phyloP scores from a whole-genome alignment of 1,140 invertebrate genomes.

The Drosophila sproati region DNA sequence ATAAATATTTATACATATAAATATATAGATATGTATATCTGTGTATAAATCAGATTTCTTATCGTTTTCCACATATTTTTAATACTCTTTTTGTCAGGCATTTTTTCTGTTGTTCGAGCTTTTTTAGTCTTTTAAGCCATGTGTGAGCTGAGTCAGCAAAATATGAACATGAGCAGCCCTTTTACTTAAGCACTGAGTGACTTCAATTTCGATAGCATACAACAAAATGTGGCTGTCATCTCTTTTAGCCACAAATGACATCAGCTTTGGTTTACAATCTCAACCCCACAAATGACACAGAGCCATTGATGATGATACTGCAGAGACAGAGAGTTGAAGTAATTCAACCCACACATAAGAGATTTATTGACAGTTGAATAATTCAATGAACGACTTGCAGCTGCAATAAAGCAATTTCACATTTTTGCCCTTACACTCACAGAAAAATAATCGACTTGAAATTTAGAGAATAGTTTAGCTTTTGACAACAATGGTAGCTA shows the following conservation, averaged over 20 bases:
- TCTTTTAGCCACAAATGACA: slow-evolving; percentile 65
- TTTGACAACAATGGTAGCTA: too few relatives aligned
- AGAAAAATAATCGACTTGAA: too few relatives aligned
- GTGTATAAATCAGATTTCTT: background rate
- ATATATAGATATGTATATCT: background rate
- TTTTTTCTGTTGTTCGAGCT: slow-evolving; percentile 14
- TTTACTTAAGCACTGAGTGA: slow-evolving; percentile 22
- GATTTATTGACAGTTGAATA: slow-evolving; percentile 13
- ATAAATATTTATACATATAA: background rate
- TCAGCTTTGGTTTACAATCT: slow-evolving; percentile 47
- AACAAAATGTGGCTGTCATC: slow-evolving; percentile 69
- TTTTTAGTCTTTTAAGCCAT: slow-evolving; percentile 57
- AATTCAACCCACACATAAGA: background rate
- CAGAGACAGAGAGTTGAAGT: slow-evolving; percentile 3
- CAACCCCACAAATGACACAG: slow-evolving; percentile 24
- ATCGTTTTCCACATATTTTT: background rate
- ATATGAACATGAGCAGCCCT: slow-evolving; percentile 38
- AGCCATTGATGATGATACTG: slow-evolving; percentile 16
- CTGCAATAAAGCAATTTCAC: slow-evolving; percentile 5
- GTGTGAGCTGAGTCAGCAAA: slow-evolving; percentile 62
- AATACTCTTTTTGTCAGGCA: background rate
- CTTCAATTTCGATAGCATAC: slow-evolving; percentile 46
- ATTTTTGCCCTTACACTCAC: too few relatives aligned
- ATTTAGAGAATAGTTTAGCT: too few relatives aligned
- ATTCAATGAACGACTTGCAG: slow-evolving; percentile 18